Percentiles rank a stretch among this genome's conserved stretches.
phyloP scores from a whole-genome alignment of 2,113 vertebrate genomes.

The Vulpes lagopus region DNA sequence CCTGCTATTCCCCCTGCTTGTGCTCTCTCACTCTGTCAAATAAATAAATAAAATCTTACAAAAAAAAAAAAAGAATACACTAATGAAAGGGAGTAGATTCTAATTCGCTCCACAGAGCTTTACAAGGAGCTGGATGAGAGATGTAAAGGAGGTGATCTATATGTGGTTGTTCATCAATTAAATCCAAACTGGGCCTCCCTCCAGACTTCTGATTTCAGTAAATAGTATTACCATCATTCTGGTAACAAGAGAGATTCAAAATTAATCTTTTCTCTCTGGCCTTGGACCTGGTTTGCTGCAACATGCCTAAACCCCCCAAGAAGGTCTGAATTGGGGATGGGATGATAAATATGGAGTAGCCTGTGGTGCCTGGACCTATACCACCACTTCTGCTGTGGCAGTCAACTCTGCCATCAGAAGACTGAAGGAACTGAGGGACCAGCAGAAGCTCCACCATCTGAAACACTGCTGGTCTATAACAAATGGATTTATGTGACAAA shows the following conservation, averaged over 20 bases:
- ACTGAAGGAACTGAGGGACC: constrained; percentile 91
- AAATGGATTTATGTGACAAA: not conserved
- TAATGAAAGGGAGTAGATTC: not conserved
- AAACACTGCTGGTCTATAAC: not conserved
- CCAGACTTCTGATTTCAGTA: not conserved
- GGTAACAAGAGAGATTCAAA: not conserved
- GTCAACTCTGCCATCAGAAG: constrained; percentile 96
- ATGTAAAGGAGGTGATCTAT: not conserved
- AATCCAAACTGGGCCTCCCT: not conserved
- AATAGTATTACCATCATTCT: not conserved
- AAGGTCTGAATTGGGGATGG: not conserved
- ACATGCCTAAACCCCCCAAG: not conserved
- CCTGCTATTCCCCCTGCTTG: no score
- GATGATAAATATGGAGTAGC: constrained; percentile 83
- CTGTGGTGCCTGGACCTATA: constrained; percentile 96
- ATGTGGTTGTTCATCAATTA: not conserved
- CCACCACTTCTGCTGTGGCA: constrained; percentile 95
- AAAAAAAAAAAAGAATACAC: not conserved
- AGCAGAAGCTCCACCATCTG: constrained; percentile 86
- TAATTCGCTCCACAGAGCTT: not conserved
- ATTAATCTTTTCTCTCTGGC: not conserved
- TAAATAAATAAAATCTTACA: no score
- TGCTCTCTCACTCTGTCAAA: no score
- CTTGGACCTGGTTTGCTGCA: not conserved
- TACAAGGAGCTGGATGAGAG: not conserved